Percentiles rank a stretch among this genome's conserved stretches.
phyloP scores from a whole-genome alignment of 2,888 invertebrate genomes.

The Herminia tarsipennalis region DNA sequence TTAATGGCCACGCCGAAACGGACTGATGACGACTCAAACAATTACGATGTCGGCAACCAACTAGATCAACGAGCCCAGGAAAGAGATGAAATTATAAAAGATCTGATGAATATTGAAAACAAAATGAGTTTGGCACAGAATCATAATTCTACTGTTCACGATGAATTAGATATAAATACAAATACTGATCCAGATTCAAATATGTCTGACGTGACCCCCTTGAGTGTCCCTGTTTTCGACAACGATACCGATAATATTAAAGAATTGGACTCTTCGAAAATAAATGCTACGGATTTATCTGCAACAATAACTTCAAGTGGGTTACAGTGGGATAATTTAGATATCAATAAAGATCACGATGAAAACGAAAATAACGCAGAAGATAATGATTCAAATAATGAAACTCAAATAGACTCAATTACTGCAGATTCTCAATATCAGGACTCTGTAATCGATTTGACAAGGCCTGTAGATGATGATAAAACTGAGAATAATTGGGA shows the following conservation, averaged over 20 bases:
- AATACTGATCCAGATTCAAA: slow-evolving; percentile 41
- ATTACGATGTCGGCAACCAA: slow-evolving; percentile 54
- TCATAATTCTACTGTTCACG: slow-evolving; percentile 40
- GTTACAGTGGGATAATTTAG: slow-evolving; percentile 57
- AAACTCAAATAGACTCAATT: slow-evolving; percentile 38
- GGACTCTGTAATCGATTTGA: slow-evolving; percentile 61
- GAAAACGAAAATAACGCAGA: slow-evolving; percentile 27
- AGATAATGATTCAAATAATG: slow-evolving; percentile 22
- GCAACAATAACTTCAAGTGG: slow-evolving; percentile 37
- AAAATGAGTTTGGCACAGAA: slow-evolving; percentile 62
- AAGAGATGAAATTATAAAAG: slow-evolving; percentile 76
- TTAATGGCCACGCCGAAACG: slow-evolving; percentile 73
- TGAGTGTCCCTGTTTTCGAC: slow-evolving; percentile 41
- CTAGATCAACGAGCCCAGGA: slow-evolving; percentile 64
- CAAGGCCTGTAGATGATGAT: slow-evolving; percentile 47
- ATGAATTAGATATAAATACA: slow-evolving; percentile 33
- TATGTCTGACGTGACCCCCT: slow-evolving; percentile 41
- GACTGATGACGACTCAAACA: slow-evolving; percentile 56
- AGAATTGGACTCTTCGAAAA: slow-evolving; percentile 22
- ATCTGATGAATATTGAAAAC: slow-evolving; percentile 77
- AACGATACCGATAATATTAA: slow-evolving; percentile 39
- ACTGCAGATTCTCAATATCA: slow-evolving; percentile 42
- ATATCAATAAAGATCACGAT: slow-evolving; percentile 44
- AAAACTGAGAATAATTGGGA: slow-evolving; percentile 56
- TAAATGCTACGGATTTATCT: slow-evolving; percentile 42